phyloP scores from a whole-genome alignment of 2,888 invertebrate genomes.

The Tenthredo distinguenda region DNA sequence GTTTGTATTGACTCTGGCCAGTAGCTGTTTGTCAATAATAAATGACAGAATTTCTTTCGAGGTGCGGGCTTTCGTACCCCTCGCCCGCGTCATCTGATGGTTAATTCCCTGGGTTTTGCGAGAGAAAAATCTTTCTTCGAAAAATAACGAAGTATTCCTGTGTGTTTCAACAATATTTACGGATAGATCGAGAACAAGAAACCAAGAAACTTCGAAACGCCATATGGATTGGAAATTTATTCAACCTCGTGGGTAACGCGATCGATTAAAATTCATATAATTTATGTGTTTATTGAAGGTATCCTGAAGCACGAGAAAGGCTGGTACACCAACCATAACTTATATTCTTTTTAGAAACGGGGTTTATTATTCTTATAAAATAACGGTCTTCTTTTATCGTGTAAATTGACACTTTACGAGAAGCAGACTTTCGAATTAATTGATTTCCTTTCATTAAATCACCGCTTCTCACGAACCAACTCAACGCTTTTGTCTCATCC shows the following conservation, averaged over 20 bases:
- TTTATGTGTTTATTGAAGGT: not conserved
- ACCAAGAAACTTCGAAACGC: not conserved
- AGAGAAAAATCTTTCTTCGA: not conserved
- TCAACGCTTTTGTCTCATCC: not conserved
- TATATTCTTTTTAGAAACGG: not conserved
- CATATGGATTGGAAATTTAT: not conserved
- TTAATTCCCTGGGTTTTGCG: not conserved
- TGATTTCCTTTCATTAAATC: slow-evolving; percentile 20
- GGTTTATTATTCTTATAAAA: slow-evolving; percentile 27
- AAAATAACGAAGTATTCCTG: not conserved
- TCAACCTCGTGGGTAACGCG: not conserved
- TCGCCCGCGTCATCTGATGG: not conserved
- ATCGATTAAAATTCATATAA: not conserved
- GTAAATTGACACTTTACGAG: not conserved
- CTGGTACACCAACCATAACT: not conserved
- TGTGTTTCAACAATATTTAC: not conserved
- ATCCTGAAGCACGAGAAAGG: not conserved
- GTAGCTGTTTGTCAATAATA: slow-evolving; percentile 32
- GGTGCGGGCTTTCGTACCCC: not conserved
- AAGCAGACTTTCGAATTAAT: not conserved
- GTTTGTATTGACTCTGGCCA: slow-evolving; percentile 12
- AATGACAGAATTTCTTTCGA: slow-evolving; percentile 12
- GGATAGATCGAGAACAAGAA: not conserved
- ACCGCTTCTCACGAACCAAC: not conserved
- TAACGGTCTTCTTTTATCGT: slow-evolving; percentile 4